Percentiles rank a stretch among this genome's conserved stretches.
Evolutionary conservation across 2,888 invertebrate genomes (phyloP).

Genomic region (Melanargia galathea): DNA sequence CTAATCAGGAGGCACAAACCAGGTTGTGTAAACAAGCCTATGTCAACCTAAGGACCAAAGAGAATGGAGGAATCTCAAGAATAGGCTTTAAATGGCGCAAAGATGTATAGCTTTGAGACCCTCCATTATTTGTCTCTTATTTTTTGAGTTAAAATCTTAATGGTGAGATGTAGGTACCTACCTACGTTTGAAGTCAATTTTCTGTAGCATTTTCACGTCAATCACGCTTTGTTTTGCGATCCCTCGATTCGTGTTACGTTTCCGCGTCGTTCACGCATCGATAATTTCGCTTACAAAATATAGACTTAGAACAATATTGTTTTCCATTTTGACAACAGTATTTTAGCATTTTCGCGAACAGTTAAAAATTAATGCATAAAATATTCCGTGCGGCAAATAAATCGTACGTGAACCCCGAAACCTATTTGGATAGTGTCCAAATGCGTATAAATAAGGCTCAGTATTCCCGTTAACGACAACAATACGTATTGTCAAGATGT

Average conservation of each 20-base stretch:
- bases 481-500: constrained; percentile 23
- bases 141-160: too few species aligned
- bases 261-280: not conserved
- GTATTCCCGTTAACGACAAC: constrained; percentile 41
- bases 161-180: too few species aligned
- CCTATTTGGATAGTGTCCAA: constrained; percentile 72
- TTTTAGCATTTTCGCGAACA: constrained; percentile 19
- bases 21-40: too few species aligned
- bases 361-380: constrained; percentile 58
- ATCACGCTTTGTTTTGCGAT: not conserved
- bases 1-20: too few species aligned
- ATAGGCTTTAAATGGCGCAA: too few species aligned
- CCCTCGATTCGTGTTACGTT: not conserved
- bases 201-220: not conserved
- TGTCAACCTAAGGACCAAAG: too few species aligned
- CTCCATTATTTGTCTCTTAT: too few species aligned
- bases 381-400: constrained; percentile 62
- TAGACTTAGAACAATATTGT: constrained; percentile 1
- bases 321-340: not conserved
- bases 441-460: constrained; percentile 61
- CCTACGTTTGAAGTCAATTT: too few species aligned
- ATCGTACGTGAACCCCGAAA: constrained; percentile 53
- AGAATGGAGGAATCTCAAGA: too few species aligned
- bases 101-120: too few species aligned
- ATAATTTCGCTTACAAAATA: not conserved